phyloP scores from a whole-genome alignment of 2,888 invertebrate genomes.

The Acleris literana region DNA sequence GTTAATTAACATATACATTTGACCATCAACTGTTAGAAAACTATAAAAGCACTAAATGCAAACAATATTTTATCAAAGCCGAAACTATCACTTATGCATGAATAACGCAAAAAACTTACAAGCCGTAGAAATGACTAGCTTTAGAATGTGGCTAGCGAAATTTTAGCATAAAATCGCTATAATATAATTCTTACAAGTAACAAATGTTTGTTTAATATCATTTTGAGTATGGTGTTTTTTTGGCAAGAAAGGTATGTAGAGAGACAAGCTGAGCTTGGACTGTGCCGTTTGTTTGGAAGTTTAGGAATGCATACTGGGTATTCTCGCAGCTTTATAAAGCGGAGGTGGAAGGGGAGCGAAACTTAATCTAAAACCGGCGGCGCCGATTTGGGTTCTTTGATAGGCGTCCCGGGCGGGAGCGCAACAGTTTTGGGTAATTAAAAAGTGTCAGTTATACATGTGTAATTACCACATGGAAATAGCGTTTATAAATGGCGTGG shows the following conservation, averaged over 20 bases:
- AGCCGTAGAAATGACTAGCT: slow-evolving; percentile 60
- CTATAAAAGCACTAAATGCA: slow-evolving; percentile 51
- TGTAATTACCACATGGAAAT: slow-evolving; percentile 77
- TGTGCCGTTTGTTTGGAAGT: slow-evolving; percentile 6
- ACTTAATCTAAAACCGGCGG: slow-evolving; percentile 66
- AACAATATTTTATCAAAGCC: slow-evolving; percentile 47
- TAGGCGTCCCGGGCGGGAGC: slow-evolving; percentile 56
- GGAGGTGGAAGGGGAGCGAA: slow-evolving; percentile 61
- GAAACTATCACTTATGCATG: slow-evolving; percentile 50
- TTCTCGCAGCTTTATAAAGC: slow-evolving; percentile 32
- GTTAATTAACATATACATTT: slow-evolving; percentile 51
- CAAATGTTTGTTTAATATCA: slow-evolving; percentile 26
- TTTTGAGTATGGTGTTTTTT: slow-evolving; percentile 52
- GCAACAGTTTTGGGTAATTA: slow-evolving; percentile 75
- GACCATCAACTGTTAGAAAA: slow-evolving; percentile 20
- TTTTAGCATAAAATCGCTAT: slow-evolving; percentile 18
- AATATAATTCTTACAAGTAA: slow-evolving; percentile 13
- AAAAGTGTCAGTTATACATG: slow-evolving; percentile 65
- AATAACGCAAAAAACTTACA: slow-evolving; percentile 48
- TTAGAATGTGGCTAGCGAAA: slow-evolving; percentile 36
- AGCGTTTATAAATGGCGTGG: slow-evolving; percentile 58
- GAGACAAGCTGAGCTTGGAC: slow-evolving; percentile 57
- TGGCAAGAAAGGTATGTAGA: slow-evolving; percentile 73
- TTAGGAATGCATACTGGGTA: slow-evolving; percentile 19
- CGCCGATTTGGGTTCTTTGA: slow-evolving; percentile 66